Evolutionary conservation across 2,888 invertebrate species (phyloP), one percentile per base, ranked within the genome.

Genomic region (Automeris io): DNA sequence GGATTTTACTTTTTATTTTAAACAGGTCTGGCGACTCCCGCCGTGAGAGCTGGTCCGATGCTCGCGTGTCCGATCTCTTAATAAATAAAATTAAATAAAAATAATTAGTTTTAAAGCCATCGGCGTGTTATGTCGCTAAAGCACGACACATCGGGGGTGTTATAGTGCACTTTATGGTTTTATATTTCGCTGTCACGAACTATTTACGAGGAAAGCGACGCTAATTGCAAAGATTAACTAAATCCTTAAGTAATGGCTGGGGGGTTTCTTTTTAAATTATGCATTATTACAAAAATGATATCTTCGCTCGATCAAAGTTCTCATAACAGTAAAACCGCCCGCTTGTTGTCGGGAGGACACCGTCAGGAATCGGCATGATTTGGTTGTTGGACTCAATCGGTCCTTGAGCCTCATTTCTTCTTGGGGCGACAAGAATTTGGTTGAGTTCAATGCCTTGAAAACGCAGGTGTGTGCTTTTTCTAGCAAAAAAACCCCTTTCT

Each of bases 31-130:
- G 51, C 59, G 49, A 58, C 71, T 70, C 69, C 70, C 63, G 69
- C 56, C 54, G 70, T 33, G 66, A 51, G 51, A 49, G 54, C 54
- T 47, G 57, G 54, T 55, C 60, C 63, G 53, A 56, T 51, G 57
- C 64, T 75, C 61, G 71, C 77, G 75, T 75, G 71, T 55, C 45
- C 44, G 54, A 52, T 57, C 57, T 62, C 61, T 55, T 69, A 76
- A 76, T 78, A 81, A 79, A 81, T 70, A 75, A 79, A 76, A 78
- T 78, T 72, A 75, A 80, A 78, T 70, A 72, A 79, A 78, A 73
- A 78, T 72, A 80, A 79, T 79, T 78, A 73, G 71, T 70, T 67
- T 62, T 60, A 62, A 65, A 57, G 53, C 53, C 54, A 43, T 46
- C 46, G 43, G 49, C 51, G 56, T 61, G 68, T 68, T 69, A 68